A percentile compares a stretch with the other conserved stretches of the same genome.
phyloP scores from a whole-genome alignment of 2,888 invertebrate genomes.

The Eilema depressum region DNA sequence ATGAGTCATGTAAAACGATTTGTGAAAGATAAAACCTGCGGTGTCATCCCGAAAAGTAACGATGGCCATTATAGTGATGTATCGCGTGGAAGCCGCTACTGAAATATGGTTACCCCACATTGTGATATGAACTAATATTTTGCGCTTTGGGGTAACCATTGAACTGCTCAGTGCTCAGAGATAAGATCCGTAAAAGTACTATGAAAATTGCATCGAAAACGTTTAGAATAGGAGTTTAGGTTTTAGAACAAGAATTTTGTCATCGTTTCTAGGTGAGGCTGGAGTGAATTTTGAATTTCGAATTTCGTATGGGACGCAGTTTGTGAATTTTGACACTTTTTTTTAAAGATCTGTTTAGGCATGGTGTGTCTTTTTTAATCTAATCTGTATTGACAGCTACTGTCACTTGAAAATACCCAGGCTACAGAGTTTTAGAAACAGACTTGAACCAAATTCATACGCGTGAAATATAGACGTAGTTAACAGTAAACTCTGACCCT shows the following conservation, averaged over 20 bases:
- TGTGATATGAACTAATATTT: conserved; percentile 4
- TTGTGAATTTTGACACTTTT: too few species aligned
- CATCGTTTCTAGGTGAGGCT: too few species aligned
- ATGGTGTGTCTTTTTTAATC: too few species aligned
- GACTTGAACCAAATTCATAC: not conserved
- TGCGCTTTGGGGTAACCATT: not conserved
- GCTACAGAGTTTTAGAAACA: too few species aligned
- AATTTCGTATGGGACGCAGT: too few species aligned
- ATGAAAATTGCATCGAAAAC: not conserved
- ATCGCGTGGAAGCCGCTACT: not conserved
- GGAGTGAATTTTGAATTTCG: too few species aligned
- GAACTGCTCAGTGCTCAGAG: not conserved
- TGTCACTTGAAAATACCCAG: too few species aligned
- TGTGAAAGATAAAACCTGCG: conserved; percentile 20
- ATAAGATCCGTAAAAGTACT: not conserved
- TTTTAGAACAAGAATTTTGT: too few species aligned
- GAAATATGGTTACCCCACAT: conserved; percentile 10
- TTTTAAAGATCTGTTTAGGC: too few species aligned
- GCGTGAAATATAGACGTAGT: too few species aligned
- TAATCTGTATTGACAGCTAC: too few species aligned
- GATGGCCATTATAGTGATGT: conserved; percentile 8
- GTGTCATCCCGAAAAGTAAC: not conserved
- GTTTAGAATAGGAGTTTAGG: not conserved
- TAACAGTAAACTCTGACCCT: too few species aligned
- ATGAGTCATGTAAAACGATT: conserved; percentile 14